phyloP scores from a whole-genome alignment of 1,140 invertebrate genomes.

The Chrysopa pallens region DNA sequence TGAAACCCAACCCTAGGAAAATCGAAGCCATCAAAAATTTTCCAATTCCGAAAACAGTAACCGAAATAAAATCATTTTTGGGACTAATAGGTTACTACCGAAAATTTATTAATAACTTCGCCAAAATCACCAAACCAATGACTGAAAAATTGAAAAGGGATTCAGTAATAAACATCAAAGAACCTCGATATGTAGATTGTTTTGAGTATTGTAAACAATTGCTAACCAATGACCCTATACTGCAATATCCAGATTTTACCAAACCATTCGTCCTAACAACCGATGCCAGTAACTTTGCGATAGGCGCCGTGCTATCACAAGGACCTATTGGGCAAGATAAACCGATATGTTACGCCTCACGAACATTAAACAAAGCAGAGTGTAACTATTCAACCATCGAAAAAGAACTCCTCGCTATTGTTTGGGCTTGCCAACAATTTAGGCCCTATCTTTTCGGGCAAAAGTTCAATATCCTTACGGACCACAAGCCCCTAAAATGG shows the following conservation, averaged over 20 bases:
- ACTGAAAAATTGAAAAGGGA: background rate
- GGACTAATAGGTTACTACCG: conserved; percentile 17
- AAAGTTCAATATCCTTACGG: conserved; percentile 21
- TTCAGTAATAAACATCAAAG: background rate
- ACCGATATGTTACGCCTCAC: conserved; percentile 8
- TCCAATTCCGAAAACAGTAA: conserved; percentile 11
- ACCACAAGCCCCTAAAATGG: conserved; percentile 22
- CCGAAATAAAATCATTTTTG: conserved; percentile 16
- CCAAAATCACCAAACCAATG: conserved; percentile 9
- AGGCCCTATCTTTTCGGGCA: conserved; percentile 17
- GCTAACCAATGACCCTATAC: conserved; percentile 10
- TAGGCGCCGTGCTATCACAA: conserved; percentile 23
- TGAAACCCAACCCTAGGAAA: conserved; percentile 20
- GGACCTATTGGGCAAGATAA: conserved; percentile 8
- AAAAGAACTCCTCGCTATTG: conserved; percentile 8
- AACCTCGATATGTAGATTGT: background rate
- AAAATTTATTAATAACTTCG: conserved; percentile 14
- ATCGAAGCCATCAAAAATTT: conserved; percentile 10
- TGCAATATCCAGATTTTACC: conserved; percentile 14
- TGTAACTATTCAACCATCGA: conserved; percentile 18
- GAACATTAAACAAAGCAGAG: conserved; percentile 6
- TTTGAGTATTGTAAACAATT: conserved; percentile 11
- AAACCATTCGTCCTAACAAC: conserved; percentile 20
- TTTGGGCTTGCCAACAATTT: conserved; percentile 8
- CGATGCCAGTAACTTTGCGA: conserved; percentile 22